These are phyloP conservation scores for Danaus plexippus DNA, from an alignment of 1,140 invertebrate species.

Conservation along the genomic window DNA sequence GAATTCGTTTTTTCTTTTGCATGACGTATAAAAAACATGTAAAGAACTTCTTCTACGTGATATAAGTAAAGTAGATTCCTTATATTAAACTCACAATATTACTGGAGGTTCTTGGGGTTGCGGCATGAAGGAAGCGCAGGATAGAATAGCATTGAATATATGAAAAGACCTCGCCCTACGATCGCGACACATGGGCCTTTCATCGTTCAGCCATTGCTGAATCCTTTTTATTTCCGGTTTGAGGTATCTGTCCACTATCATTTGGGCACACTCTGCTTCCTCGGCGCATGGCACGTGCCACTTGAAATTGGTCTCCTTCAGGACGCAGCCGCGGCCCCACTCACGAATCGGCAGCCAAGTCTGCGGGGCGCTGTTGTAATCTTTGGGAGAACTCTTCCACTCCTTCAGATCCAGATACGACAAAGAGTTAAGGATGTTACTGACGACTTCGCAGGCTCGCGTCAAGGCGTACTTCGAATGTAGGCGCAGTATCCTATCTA, in stretches of 20 bases:
- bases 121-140: conserved; percentile 44
- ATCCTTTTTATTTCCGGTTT: conserved; percentile 43
- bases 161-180: conserved; percentile 40
- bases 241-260: conserved; percentile 78
- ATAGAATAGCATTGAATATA: conserved; percentile 42
- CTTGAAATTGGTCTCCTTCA: conserved; percentile 77
- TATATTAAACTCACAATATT: conserved; percentile 37
- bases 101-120: conserved; percentile 40
- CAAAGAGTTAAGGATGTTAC: conserved; percentile 46
- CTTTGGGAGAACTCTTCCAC: conserved; percentile 74
- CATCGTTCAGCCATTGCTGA: conserved; percentile 43
- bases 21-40: no score
- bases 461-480: conserved; percentile 75
- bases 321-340: conserved; percentile 83
- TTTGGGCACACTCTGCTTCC: conserved; percentile 78
- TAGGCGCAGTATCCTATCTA: conserved; percentile 76
- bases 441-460: conserved; percentile 69
- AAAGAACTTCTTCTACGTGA: no score
- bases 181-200: conserved; percentile 44
- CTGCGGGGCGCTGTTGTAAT: conserved; percentile 76
- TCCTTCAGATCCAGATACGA: conserved; percentile 74
- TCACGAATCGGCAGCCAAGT: conserved; percentile 86
- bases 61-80: no score
- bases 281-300: conserved; percentile 84
- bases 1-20: no score